Evolutionary conservation across 2,113 vertebrate genomes (phyloP).

Genomic region (Lampris megalopsis): DNA sequence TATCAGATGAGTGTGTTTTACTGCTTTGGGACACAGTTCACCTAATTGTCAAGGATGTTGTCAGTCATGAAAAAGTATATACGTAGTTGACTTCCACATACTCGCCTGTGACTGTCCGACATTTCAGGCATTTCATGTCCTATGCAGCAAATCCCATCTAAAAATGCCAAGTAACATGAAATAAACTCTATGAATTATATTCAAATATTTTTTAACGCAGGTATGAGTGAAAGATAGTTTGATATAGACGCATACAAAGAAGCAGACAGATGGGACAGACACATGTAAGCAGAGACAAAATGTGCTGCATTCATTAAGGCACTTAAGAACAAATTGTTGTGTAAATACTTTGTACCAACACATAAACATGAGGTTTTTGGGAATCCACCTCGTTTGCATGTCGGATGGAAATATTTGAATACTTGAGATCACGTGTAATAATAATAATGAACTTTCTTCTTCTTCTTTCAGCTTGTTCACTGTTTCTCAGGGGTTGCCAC

Average conservation of each 20-base stretch:
- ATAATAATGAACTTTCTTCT: too few species aligned
- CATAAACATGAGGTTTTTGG: too few species aligned
- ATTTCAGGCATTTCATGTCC: constrained; percentile 2
- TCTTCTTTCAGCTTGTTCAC: too few species aligned
- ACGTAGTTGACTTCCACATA: not conserved
- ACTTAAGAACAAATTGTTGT: too few species aligned
- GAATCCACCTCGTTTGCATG: too few species aligned
- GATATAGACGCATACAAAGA: not conserved
- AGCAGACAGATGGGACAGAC: not conserved
- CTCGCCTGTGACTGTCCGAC: not conserved
- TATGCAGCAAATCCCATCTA: not conserved
- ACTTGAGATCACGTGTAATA: too few species aligned
- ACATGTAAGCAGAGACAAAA: not conserved
- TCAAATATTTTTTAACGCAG: constrained; percentile 1
- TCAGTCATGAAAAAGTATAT: not conserved
- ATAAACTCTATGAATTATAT: constrained; percentile 8
- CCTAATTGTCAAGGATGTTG: not conserved
- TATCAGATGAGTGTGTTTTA: not conserved
- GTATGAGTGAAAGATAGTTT: not conserved
- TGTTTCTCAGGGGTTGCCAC: too few species aligned
- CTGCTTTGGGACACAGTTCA: not conserved
- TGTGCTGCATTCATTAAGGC: not conserved
- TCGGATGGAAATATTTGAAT: too few species aligned
- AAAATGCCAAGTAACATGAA: not conserved
- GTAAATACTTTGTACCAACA: too few species aligned